Evolutionary conservation across 2,113 vertebrate genomes (phyloP).

Genomic region (Gracilinanus agilis): DNA sequence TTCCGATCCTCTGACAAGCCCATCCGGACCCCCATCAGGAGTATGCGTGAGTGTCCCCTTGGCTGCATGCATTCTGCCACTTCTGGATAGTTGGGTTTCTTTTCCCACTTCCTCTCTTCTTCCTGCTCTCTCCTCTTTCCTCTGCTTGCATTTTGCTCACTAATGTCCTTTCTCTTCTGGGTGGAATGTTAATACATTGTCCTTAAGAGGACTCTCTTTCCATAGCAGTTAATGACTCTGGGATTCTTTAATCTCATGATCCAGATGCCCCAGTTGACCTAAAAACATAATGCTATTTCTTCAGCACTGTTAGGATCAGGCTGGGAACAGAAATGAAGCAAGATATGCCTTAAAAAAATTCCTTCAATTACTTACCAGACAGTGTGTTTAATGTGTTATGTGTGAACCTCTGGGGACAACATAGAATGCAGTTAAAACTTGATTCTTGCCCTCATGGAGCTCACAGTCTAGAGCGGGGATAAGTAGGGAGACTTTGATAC

Average conservation of each 20-base stretch:
- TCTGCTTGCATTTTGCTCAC: background rate
- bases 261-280: background rate
- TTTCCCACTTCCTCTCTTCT: background rate
- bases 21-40: slow-evolving; percentile 84
- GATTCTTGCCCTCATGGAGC: background rate
- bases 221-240: background rate
- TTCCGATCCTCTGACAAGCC: slow-evolving; percentile 87
- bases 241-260: background rate
- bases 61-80: background rate
- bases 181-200: background rate
- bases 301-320: background rate
- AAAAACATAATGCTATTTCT: background rate
- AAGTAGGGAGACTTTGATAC: background rate
- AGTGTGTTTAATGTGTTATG: background rate
- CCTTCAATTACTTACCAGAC: background rate
- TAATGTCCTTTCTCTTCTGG: background rate
- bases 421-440: background rate
- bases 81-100: background rate
- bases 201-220: background rate
- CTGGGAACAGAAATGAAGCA: background rate
- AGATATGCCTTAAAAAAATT: background rate
- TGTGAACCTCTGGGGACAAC: background rate
- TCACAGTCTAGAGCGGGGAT: background rate
- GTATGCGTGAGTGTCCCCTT: slow-evolving; percentile 86
- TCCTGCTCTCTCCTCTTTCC: background rate